Evolutionary conservation across 2,797 vertebrate species (phyloP).

Genomic region (Eidolon dupreanum): DNA sequence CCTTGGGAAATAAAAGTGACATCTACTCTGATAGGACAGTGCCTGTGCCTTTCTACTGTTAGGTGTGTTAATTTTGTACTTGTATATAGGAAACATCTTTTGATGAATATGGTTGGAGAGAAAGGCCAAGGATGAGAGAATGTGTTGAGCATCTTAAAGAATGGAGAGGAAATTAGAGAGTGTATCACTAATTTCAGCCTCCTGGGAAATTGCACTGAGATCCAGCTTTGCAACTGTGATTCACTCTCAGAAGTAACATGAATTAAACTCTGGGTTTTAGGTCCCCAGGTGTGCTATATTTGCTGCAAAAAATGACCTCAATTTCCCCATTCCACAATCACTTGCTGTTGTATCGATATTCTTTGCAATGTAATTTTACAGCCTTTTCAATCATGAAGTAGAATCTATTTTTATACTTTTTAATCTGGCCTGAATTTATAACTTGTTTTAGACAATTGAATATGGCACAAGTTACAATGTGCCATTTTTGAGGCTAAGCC

Average conservation of each 20-base stretch:
- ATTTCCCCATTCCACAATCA: too few species aligned
- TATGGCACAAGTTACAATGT: background rate
- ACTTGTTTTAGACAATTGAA: background rate
- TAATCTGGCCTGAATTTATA: background rate
- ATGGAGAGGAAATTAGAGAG: background rate
- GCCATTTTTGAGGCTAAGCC: background rate
- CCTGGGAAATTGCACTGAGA: background rate
- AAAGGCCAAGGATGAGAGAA: background rate
- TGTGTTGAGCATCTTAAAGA: accelerated
- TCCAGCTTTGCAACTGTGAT: background rate
- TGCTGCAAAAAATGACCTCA: background rate
- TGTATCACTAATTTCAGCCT: accelerated
- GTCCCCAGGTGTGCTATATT: accelerated
- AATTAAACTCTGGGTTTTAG: background rate
- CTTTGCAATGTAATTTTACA: background rate
- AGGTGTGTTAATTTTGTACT: background rate
- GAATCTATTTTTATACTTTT: background rate
- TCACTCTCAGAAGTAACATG: background rate
- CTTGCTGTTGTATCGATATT: background rate
- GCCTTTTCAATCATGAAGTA: background rate
- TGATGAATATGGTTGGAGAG: background rate
- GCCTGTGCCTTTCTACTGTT: background rate
- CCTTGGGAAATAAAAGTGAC: too few species aligned
- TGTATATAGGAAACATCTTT: background rate
- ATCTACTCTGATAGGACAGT: background rate